phyloP scores from a whole-genome alignment of 2,113 vertebrate genomes.

The Sisor rabdophorus region DNA sequence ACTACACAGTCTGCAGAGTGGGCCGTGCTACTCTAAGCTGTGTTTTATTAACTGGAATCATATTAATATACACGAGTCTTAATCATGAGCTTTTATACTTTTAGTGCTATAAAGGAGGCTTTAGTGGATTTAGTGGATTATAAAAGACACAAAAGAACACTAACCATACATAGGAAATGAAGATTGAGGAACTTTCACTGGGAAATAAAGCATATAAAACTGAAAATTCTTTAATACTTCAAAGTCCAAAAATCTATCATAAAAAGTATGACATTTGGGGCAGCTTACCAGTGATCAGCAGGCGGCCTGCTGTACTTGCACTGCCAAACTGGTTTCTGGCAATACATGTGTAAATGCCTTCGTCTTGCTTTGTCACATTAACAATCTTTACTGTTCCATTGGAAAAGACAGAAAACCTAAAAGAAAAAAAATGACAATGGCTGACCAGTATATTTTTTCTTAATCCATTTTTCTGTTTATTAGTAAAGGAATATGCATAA shows the following conservation, averaged over 20 bases:
- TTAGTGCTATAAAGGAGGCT: background rate
- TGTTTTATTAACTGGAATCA: constrained; percentile 2
- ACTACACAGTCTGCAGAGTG: background rate
- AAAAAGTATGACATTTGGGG: background rate
- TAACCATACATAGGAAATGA: constrained; percentile 17
- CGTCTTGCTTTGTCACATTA: constrained; percentile 82
- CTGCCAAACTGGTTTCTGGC: constrained; percentile 90
- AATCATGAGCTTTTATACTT: background rate
- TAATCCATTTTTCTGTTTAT: background rate
- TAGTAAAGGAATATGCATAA: background rate
- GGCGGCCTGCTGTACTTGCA: constrained; percentile 77
- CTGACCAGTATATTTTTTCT: too few relatives aligned
- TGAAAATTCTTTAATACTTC: too few relatives aligned
- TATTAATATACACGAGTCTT: constrained; percentile 2
- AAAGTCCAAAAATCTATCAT: background rate
- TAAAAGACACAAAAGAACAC: constrained; percentile 11
- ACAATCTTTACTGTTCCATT: constrained; percentile 82
- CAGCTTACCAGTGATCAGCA: constrained; percentile 81
- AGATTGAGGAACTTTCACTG: background rate
- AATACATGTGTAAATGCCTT: constrained; percentile 80
- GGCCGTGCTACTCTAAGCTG: background rate
- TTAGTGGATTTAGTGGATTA: constrained; percentile 5
- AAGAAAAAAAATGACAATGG: background rate
- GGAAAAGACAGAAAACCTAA: constrained; percentile 74
- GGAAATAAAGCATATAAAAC: too few relatives aligned